Conservation (phyloP, 2,888 invertebrate genomes). For the Sericinus montela region DNA sequence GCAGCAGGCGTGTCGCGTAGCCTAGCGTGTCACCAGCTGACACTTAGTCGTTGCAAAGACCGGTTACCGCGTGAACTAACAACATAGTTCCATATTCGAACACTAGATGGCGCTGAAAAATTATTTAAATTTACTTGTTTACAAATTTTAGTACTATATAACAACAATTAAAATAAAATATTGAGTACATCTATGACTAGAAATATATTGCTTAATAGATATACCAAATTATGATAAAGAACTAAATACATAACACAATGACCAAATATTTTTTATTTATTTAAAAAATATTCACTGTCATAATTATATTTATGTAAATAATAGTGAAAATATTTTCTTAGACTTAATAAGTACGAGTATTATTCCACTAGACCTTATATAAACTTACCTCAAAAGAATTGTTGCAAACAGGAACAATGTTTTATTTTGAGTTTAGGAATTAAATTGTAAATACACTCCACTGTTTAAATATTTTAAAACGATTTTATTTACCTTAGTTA, state of each 20-base stretch:
- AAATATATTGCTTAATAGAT: no score
- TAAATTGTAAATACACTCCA: not conserved
- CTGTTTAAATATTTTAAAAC: not conserved
- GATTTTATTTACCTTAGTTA: not conserved
- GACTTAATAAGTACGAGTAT: no score
- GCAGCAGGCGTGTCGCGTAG: constrained; percentile 33
- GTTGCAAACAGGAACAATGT: not conserved
- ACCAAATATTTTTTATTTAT: no score
- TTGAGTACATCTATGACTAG: no score
- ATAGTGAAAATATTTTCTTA: no score
- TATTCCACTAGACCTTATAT: not conserved
- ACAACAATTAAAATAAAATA: no score
- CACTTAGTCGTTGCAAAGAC: constrained; percentile 56
- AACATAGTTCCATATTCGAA: constrained; percentile 6
- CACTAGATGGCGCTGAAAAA: constrained; percentile 50
- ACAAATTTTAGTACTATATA: constrained; percentile 1
- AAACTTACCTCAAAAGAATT: not conserved
- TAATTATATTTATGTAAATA: no score
- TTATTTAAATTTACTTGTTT: constrained; percentile 17
- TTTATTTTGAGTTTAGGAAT: not conserved
- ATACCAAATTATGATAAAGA: no score
- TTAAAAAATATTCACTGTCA: no score
- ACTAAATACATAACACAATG: no score
- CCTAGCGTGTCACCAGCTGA: constrained; percentile 62
- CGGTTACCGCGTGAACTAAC: constrained; percentile 42